Evolutionary conservation across 92 coral and sea anemone species (phyloP).

Genomic region (Meandrina meandrites): DNA sequence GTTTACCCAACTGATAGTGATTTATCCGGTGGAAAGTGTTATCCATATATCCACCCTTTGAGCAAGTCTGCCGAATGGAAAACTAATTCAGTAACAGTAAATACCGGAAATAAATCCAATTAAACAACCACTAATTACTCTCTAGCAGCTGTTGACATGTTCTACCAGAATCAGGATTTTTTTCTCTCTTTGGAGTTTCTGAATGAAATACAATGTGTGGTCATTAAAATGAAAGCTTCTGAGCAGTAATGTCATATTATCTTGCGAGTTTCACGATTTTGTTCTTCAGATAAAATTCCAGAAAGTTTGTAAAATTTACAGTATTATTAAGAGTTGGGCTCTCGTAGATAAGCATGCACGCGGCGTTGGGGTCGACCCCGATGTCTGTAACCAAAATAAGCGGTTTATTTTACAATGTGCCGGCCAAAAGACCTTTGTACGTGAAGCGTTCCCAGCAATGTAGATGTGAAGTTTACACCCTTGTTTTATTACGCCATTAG

Average conservation of each 20-base stretch:
- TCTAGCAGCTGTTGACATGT: neutral
- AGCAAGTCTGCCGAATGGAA: neutral
- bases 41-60: too few relatives aligned
- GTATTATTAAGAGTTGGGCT: neutral
- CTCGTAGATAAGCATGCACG: neutral
- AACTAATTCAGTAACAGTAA: neutral
- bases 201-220: neutral
- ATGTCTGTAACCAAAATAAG: neutral
- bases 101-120: slow-evolving; percentile 29
- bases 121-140: neutral
- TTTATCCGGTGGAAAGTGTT: too few relatives aligned
- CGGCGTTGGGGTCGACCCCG: neutral
- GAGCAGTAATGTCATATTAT: neutral
- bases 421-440: neutral
- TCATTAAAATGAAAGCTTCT: neutral
- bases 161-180: neutral
- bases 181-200: neutral
- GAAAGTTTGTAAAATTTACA: neutral
- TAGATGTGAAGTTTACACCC: neutral
- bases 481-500: neutral
- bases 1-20: too few relatives aligned
- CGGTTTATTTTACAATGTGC: neutral
- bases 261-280: neutral
- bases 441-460: slow-evolving; percentile 27
- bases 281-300: neutral